phyloP scores from a whole-genome alignment of 2,888 invertebrate genomes.

The Fragum whitleyi region DNA sequence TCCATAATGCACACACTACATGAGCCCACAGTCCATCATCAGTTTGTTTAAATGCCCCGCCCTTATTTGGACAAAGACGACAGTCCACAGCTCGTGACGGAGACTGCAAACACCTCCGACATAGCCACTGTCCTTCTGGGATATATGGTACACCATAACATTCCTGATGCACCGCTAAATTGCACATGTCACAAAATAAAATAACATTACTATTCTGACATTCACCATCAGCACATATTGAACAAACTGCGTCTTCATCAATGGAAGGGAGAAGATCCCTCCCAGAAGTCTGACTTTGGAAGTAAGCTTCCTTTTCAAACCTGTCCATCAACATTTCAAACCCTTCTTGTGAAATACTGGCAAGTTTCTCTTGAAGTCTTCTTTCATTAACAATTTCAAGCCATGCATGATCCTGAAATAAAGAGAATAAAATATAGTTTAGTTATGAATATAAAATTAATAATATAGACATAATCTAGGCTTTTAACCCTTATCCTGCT shows the following conservation, averaged over 20 bases:
- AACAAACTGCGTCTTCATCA: slow-evolving; percentile 99
- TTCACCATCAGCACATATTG: slow-evolving; percentile 99
- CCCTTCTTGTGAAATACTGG: slow-evolving; percentile 93
- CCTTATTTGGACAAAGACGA: slow-evolving; percentile 98
- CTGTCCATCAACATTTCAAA: slow-evolving; percentile 99
- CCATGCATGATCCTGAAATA: slow-evolving; percentile 93
- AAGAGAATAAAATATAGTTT: neutral
- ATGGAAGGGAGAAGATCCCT: slow-evolving; percentile 89
- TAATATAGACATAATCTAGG: no score
- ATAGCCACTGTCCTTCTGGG: slow-evolving; percentile 99
- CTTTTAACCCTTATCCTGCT: no score
- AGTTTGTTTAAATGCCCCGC: slow-evolving; percentile 99
- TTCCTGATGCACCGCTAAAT: slow-evolving; percentile 98
- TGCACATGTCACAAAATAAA: slow-evolving; percentile 99
- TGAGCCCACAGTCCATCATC: slow-evolving; percentile 98
- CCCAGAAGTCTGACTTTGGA: slow-evolving; percentile 85
- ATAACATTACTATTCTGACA: slow-evolving; percentile 99
- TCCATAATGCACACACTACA: slow-evolving; percentile 99
- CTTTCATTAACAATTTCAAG: slow-evolving; percentile 94
- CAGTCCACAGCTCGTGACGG: slow-evolving; percentile 98
- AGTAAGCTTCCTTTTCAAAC: slow-evolving; percentile 95
- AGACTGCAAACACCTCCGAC: slow-evolving; percentile 97
- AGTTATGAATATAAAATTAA: no score
- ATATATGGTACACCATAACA: slow-evolving; percentile 99
- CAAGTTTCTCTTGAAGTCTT: slow-evolving; percentile 88